Evolutionary conservation across 2,888 invertebrate species (phyloP), one percentile per base, ranked within the genome.

Genomic region (Cheilosia pagana): DNA sequence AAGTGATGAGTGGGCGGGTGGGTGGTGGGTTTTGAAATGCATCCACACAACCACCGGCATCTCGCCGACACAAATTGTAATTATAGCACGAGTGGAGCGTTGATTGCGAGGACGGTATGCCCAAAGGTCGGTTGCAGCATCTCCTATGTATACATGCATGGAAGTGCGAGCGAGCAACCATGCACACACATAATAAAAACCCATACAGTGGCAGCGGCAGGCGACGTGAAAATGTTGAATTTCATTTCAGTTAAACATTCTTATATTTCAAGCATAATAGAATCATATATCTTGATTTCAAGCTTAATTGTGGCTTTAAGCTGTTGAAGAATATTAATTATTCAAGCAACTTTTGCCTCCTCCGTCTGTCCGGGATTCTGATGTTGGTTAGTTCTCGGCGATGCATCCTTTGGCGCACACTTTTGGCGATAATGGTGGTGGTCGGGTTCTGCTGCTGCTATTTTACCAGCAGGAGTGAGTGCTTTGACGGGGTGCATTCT

Each of bases 321-420:
- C 87, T 86, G 87, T 87, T 87, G 87, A 86, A 81, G 85, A 87
- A 86, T 87, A 87, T 87, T 87, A 87, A 87, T 87, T 87, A 87
- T 87, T 87, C 87, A 82, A 72, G 81, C 81, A 87, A 87, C 67
- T 82, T 79, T 87, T 87, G 53, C 87, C 77, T 31, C 35, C 63
- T 55, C 39, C 67, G 41, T 53, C 41, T 68, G 45, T 25, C 41
- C 50, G 55, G n/a, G 57, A 25, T 52, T 70, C 25, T 62, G 28
- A 28, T 28, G 63, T 35, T 65, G 59, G 71, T 39, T 68, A 68
- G 53, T 59, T 14, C 16, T 8, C 50, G 28, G 57, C 55, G 53
- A 21, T 57, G 43, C 50, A 43, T 63, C 52, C 50, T 50, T n/a
- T 23, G 63, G 19, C 4, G 57, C 39, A 25, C 50, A 43, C 39